Evolutionary conservation across 2,113 vertebrate species (phyloP).

Genomic region (Leucoraja erinaceus): DNA sequence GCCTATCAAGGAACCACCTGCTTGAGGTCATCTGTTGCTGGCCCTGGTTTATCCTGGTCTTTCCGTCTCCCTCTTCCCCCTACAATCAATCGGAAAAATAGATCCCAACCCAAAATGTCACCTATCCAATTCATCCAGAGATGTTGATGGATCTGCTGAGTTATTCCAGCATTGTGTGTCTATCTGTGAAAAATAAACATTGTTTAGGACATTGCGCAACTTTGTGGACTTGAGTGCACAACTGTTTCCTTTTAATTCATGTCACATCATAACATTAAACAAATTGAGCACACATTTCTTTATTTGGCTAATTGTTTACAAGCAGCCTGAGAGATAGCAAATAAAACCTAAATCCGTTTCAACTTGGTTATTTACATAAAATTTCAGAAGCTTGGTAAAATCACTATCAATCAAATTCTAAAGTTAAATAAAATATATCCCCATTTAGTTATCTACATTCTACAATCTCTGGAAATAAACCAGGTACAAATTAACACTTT

Average conservation of each 20-base stretch:
- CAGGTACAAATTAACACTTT: constrained; percentile 55
- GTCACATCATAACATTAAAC: constrained; percentile 53
- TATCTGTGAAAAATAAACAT: neutral
- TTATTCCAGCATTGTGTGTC: no score
- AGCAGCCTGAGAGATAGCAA: constrained; percentile 45
- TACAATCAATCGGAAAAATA: no score
- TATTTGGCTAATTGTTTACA: constrained; percentile 33
- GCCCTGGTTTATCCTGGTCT: no score
- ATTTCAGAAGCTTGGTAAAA: constrained; percentile 55
- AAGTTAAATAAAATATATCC: constrained; percentile 61
- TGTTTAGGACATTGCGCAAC: neutral
- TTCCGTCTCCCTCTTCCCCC: no score
- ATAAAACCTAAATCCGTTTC: constrained; percentile 50
- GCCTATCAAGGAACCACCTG: no score
- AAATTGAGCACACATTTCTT: constrained; percentile 45
- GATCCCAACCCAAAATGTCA: no score
- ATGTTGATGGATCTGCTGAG: no score
- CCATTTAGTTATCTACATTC: constrained; percentile 55
- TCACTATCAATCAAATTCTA: constrained; percentile 65
- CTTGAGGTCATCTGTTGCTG: no score
- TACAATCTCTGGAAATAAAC: constrained; percentile 58
- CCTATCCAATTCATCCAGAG: no score
- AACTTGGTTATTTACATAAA: constrained; percentile 58
- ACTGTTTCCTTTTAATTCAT: neutral
- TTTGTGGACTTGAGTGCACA: neutral